These are phyloP conservation scores for Augochlora pura DNA, from an alignment of 1,140 invertebrate species.

Conservation along the genomic window DNA sequence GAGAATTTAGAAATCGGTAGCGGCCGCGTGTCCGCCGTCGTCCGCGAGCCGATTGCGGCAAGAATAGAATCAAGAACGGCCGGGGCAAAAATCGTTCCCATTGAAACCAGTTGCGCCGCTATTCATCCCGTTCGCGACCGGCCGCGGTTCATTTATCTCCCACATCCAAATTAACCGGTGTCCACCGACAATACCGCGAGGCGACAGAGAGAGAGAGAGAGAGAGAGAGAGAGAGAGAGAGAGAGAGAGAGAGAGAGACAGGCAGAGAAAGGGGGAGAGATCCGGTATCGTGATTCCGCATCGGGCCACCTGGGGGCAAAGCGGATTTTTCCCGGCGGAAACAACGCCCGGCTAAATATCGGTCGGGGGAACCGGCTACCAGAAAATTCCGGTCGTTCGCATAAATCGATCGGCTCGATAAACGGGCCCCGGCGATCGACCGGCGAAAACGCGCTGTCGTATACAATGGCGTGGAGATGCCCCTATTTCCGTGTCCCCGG, in stretches of 20 bases:
- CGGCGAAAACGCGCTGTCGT: conserved; percentile 27
- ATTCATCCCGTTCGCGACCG: neutral
- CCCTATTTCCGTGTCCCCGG: too few relatives aligned
- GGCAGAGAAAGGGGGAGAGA: too few relatives aligned
- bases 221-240: too few relatives aligned
- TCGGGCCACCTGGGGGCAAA: neutral
- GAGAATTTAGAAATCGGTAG: conserved; percentile 5
- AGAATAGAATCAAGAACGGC: neutral
- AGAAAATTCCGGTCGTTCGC: neutral
- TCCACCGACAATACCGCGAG: neutral
- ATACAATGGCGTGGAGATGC: too few relatives aligned
- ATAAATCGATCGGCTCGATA: conserved; percentile 13
- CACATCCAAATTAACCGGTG: neutral
- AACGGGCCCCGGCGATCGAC: neutral
- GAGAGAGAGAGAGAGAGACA: too few relatives aligned
- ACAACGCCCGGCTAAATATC: conserved; percentile 7
- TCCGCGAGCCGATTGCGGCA: neutral
- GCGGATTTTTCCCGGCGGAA: neutral
- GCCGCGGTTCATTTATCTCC: neutral
- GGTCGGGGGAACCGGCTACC: neutral
- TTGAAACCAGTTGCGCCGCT: conserved; percentile 1
- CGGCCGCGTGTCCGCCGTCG: neutral
- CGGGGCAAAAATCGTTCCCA: neutral
- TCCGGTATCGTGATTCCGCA: neutral
- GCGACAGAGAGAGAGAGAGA: too few relatives aligned